These are phyloP conservation scores for Gorsachius goisagi DNA, from an alignment of 2,113 vertebrate species.

Conservation along the genomic window DNA sequence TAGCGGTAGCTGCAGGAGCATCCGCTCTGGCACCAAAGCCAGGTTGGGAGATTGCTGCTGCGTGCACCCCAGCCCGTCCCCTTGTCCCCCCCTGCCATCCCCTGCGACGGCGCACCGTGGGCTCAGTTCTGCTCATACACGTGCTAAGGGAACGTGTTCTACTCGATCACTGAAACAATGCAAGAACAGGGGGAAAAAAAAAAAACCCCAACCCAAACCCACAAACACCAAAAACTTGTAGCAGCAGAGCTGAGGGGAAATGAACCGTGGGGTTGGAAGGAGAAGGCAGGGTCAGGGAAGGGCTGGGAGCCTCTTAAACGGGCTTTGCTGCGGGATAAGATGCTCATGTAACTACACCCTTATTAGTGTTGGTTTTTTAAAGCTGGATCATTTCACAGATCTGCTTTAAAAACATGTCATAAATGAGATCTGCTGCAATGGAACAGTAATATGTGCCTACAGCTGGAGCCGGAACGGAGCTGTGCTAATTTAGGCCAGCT, in stretches of 20 bases:
- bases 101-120: accelerated
- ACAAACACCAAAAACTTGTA: neutral
- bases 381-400: constrained; percentile 71
- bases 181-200: neutral
- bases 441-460: constrained; percentile 20
- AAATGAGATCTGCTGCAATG: constrained; percentile 61
- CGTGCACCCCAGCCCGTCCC: neutral
- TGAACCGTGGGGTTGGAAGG: neutral
- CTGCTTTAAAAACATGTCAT: constrained; percentile 70
- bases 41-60: neutral
- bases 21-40: neutral
- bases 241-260: constrained; percentile 5
- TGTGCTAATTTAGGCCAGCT: constrained; percentile 59
- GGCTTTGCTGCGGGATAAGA: constrained; percentile 62
- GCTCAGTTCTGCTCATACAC: neutral
- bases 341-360: constrained; percentile 67
- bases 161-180: neutral
- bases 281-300: constrained; percentile 56
- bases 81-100: neutral
- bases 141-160: neutral
- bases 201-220: neutral
- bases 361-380: constrained; percentile 70
- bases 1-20: neutral
- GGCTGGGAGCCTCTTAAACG: constrained; percentile 63
- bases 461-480: constrained; percentile 9